phyloP scores from a whole-genome alignment of 2,888 invertebrate genomes.

The Heliconius cydno region DNA sequence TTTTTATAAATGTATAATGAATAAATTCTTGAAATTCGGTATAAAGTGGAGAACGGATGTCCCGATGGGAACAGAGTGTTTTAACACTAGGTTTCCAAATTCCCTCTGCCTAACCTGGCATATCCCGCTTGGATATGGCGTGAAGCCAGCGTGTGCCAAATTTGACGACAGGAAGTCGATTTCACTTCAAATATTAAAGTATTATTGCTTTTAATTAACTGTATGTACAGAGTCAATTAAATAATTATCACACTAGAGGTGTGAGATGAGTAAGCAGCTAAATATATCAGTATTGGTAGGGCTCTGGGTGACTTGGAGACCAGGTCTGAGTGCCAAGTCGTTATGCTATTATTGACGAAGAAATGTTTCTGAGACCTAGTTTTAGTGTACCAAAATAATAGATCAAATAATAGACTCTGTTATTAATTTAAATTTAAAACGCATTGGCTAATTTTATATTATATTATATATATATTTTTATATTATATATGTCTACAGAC shows the following conservation, averaged over 20 bases:
- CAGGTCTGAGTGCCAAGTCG: conserved; percentile 44
- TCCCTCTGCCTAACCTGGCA: no score
- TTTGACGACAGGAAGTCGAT: neutral
- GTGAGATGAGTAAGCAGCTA: conserved; percentile 40
- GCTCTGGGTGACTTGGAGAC: conserved; percentile 36
- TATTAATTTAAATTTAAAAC: neutral
- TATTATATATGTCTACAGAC: no score
- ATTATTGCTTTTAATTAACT: neutral
- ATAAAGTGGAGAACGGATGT: no score
- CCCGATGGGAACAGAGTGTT: no score
- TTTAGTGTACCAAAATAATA: conserved; percentile 35
- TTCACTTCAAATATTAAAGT: neutral
- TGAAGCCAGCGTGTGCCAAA: no score
- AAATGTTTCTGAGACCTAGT: conserved; percentile 41
- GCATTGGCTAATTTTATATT: neutral
- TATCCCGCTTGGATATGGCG: no score
- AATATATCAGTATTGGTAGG: conserved; percentile 34
- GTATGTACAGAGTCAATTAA: neutral
- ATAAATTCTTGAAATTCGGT: no score
- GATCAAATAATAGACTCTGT: neutral
- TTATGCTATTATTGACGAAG: conserved; percentile 46
- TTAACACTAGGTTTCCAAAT: no score
- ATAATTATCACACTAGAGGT: neutral
- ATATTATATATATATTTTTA: neutral
- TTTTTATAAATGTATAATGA: neutral